Conservation (phyloP, 2,888 invertebrate species). For the Rapana venosa region DNA sequence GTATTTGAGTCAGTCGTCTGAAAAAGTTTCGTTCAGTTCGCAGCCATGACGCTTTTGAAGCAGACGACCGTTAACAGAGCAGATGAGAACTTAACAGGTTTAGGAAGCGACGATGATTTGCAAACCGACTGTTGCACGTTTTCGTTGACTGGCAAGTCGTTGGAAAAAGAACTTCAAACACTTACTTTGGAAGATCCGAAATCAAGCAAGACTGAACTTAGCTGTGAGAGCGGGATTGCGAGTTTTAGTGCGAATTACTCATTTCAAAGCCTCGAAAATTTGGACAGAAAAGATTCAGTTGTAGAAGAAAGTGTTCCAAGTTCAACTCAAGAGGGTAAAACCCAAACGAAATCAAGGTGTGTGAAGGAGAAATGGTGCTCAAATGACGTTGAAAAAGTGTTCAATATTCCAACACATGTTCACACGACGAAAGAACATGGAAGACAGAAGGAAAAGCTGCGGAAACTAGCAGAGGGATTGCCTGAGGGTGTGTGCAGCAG, state of each 20-base stretch:
- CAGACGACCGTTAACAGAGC: constrained; percentile 8
- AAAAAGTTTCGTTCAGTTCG: not conserved
- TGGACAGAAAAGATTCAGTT: not conserved
- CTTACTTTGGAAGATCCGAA: not conserved
- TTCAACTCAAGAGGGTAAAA: not conserved
- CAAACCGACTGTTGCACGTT: constrained; percentile 1
- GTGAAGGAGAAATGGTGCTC: not conserved
- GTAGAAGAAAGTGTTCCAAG: not conserved
- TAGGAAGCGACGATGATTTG: not conserved
- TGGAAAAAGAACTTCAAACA: not conserved
- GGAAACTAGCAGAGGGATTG: no score
- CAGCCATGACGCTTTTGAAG: constrained; percentile 24
- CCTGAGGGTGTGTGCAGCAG: not conserved
- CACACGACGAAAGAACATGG: not conserved
- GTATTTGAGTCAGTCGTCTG: not conserved
- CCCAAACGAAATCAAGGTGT: not conserved
- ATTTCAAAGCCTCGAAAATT: not conserved
- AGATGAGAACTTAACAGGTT: not conserved
- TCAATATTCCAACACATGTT: not conserved
- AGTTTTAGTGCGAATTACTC: constrained; percentile 17
- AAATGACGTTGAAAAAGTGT: no score
- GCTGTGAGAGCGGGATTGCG: constrained; percentile 5
- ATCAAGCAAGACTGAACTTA: not conserved
- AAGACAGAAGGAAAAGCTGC: no score
- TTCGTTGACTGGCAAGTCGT: not conserved